Base-by-base conservation (phyloP, 2,888 invertebrate genomes). In the Oxycera nigricornis region DNA sequence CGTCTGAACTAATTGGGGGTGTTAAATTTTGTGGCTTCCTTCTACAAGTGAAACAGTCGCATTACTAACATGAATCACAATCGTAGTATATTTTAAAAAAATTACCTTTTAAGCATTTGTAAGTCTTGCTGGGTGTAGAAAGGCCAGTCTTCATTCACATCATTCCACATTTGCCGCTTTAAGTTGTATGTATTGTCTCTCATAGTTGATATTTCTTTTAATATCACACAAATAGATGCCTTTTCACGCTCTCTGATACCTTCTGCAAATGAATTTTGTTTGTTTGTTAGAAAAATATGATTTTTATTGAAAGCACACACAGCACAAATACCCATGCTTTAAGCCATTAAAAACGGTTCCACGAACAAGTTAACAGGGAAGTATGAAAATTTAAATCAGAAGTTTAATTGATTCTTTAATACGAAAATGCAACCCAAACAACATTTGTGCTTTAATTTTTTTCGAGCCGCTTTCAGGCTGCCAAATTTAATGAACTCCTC, bases 101-200 rank as follows among this genome's bases (percentile, higher is more conserved):
- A 39, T 22, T 74, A 92, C 93, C 94, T 91, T 88, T 95, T 96
- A 82, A 97, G 89, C 86, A 93, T 90, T 83, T 94, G 92, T 85
- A 90, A 90, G 84, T 97, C 97, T 82, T 94, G 93, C 81, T 96
- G 96, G 22, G 92, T 90, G 84, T 96, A 97, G 87, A 93, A 96
- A 77, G 95, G 94, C 97, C 97, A 97, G 83, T 94, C 94, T 82
- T 94, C 94, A 81, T 94, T 92, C 78, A 96, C 95, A 84, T 97
- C 97, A 83, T 93, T 94, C 95, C 96, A 97, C 82, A 94, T 89
- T 82, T 92, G 91, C 82, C 94, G 92, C 81, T 92, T 91, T 84
- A 97, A 89, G 82, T 94, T 92, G 87, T 93, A 97, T 82, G 92
- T 92, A 87, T 97, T 96, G 86, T 96, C 95, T 85, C 93, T 92